Percentiles rank a stretch among this genome's conserved stretches.
Evolutionary conservation across 2,113 vertebrate species (phyloP).

Genomic region (Melanerpes aurifrons): DNA sequence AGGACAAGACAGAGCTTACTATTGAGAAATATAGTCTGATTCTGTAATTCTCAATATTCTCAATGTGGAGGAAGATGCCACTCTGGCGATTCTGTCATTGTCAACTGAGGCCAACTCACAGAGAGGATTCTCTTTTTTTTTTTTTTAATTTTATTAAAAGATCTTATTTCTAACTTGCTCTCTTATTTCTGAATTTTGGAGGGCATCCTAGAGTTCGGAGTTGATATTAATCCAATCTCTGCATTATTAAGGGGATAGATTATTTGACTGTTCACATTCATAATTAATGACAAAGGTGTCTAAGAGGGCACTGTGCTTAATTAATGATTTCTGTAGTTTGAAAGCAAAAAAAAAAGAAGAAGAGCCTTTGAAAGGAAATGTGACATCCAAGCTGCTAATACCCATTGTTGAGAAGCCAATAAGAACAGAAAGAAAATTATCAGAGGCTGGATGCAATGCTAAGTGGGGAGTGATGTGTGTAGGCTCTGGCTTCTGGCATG

Average conservation of each 20-base stretch:
- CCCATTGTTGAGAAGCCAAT: neutral
- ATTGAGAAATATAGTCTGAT: neutral
- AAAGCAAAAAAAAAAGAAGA: constrained; percentile 60
- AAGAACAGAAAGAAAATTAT: neutral
- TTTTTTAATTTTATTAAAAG: neutral
- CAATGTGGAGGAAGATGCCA: neutral
- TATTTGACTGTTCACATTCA: constrained; percentile 56
- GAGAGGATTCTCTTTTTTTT: neutral
- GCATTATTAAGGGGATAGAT: constrained; percentile 56
- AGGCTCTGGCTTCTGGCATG: neutral
- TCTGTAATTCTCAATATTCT: neutral
- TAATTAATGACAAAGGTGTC: constrained; percentile 64
- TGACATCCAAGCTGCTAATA: constrained; percentile 10
- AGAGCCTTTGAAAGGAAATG: constrained; percentile 38
- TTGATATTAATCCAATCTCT: constrained; percentile 59
- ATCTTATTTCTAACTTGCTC: constrained; percentile 21
- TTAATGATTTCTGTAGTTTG: constrained; percentile 57
- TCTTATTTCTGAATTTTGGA: constrained; percentile 38
- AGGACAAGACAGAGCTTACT: neutral
- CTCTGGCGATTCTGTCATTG: neutral
- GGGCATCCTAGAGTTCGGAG: constrained; percentile 49
- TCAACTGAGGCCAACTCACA: neutral
- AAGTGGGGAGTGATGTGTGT: neutral
- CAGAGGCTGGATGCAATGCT: neutral
- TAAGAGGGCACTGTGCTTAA: constrained; percentile 63